Conservation (phyloP, 2,888 invertebrate genomes). For the Brassicogethes aeneus region DNA sequence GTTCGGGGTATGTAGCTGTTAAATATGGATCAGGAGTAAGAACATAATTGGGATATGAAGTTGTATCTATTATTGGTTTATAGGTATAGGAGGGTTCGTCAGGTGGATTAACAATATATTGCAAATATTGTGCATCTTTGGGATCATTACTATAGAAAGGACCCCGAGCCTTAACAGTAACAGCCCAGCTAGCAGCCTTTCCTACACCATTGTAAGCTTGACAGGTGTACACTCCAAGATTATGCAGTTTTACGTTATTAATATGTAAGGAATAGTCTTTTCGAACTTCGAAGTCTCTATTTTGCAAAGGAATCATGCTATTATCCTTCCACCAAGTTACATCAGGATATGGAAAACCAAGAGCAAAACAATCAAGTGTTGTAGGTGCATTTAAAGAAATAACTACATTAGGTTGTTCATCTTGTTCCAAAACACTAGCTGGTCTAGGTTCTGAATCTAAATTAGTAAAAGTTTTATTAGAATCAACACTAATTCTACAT, state of each 20-base stretch:
- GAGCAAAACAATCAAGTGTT: conserved; percentile 67
- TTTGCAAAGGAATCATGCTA: conserved; percentile 63
- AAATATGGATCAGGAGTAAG: conserved; percentile 21
- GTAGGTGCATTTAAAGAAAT: conserved; percentile 65
- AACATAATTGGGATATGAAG: neutral
- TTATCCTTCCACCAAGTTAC: conserved; percentile 81
- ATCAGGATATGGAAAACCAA: conserved; percentile 70
- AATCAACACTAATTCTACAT: too few relatives aligned
- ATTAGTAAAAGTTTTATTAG: conserved; percentile 4
- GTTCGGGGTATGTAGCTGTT: conserved; percentile 36
- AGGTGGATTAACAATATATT: conserved; percentile 51
- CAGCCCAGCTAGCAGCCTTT: conserved; percentile 67
- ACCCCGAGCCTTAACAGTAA: conserved; percentile 62
- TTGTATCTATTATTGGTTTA: conserved; percentile 4
- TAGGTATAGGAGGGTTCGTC: conserved; percentile 23
- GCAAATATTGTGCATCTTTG: conserved; percentile 49
- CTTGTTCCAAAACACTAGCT: conserved; percentile 56
- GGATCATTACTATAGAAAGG: conserved; percentile 52
- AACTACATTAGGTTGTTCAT: conserved; percentile 50
- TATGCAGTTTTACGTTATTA: conserved; percentile 56
- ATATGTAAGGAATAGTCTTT: conserved; percentile 69
- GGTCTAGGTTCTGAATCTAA: conserved; percentile 42
- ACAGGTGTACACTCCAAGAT: conserved; percentile 81
- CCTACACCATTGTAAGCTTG: conserved; percentile 75
- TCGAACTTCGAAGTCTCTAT: conserved; percentile 60